Evolutionary conservation across 1,140 invertebrate species (phyloP), one percentile per base, ranked within the genome.

Genomic region (Bombyx mandarina): DNA sequence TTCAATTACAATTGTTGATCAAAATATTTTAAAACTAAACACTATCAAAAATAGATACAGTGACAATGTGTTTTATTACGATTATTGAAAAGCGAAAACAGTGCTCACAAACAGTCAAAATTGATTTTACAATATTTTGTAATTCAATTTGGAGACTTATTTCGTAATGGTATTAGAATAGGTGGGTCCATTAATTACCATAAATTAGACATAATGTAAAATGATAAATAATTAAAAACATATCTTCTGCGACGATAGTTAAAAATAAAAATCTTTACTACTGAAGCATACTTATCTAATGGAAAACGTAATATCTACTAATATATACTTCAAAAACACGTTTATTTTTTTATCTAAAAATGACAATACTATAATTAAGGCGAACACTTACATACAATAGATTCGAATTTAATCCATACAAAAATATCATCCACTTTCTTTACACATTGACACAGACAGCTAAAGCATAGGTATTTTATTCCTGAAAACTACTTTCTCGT

Each of bases 341-440:
- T 45, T 65, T 63, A 50, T 59, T 60, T 54, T 35, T 65, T 7
- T n/a, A 54, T 56, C 61, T 71, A 71, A 35, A 35, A 35, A 35
- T 35, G 26, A 35, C 26, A 35, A 35, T 35, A 35, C 26, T 35
- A 35, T 35, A 56, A 56, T 63, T 71, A 71, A 74, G 60, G 67
- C 71, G 60, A 67, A 75, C 64, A 69, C 79, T 79, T 79, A 81
- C 59, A 65, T 35, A 35, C 26, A 35, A 35, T 35, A 35, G 26
- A 35, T 59, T 73, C 62, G 67, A 75, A 64, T 63, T 68, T 67
- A 67, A 73, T 68, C 69, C 80, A 86, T 86, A 86, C 79, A 86
- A 86, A 86, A 86, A 86, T 86, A 86, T 85, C 73, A 79, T 82
- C 72, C 77, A 76, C 51, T 84, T 83, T 78, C 69, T 77, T 74